A percentile compares a stretch with the other conserved stretches of the same genome.
phyloP scores from a whole-genome alignment of 1,140 invertebrate genomes.

The Muscidifurax raptorellus region DNA sequence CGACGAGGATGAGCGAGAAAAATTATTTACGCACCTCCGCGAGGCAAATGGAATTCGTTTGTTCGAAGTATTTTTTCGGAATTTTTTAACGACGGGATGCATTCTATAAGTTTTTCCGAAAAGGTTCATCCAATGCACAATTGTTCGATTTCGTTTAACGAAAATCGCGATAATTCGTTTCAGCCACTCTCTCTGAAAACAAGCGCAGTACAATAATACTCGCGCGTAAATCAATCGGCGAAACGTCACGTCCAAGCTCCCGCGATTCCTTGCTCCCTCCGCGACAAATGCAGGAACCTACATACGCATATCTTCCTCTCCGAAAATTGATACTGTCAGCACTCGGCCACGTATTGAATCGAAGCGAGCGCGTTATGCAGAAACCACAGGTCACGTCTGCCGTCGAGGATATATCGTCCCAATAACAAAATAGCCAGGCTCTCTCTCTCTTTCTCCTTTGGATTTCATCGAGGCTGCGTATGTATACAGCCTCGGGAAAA shows the following conservation, averaged over 20 bases:
- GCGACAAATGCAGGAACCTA: neutral
- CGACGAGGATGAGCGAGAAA: no score
- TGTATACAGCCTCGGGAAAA: neutral
- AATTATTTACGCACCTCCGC: no score
- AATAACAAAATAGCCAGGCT: neutral
- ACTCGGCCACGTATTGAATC: neutral
- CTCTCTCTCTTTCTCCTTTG: neutral
- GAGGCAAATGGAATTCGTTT: no score
- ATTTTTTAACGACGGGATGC: no score
- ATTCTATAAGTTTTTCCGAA: no score
- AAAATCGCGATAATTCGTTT: no score
- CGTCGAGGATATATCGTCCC: neutral
- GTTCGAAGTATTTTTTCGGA: no score
- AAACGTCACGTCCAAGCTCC: neutral
- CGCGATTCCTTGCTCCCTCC: neutral
- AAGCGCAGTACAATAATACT: neutral
- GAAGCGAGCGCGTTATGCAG: neutral
- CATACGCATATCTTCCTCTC: neutral
- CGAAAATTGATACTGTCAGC: slow-evolving; percentile 43
- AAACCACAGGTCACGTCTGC: slow-evolving; percentile 15
- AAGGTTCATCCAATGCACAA: no score
- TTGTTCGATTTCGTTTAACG: no score
- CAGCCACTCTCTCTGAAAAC: no score
- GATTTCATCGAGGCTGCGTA: neutral
- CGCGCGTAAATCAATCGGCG: slow-evolving; percentile 16